Evolutionary conservation across 2,113 vertebrate genomes (phyloP), one percentile per base, ranked within the genome.

Genomic region (Columba janthina): DNA sequence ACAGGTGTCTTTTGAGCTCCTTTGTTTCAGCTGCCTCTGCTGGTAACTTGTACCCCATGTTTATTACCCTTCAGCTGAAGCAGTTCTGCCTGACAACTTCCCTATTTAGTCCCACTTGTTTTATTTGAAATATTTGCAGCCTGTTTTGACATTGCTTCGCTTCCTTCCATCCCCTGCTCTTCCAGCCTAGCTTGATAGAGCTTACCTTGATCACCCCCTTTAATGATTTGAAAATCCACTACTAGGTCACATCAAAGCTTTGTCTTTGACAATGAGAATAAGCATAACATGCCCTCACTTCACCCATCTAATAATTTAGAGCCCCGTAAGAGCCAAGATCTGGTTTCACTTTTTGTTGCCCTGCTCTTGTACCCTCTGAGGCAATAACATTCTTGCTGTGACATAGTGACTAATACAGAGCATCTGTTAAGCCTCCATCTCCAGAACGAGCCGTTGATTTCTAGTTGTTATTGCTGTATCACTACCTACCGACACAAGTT

Each of bases 31-130:
- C 82, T 88, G 65, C 51, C 34, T 96, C 15, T 91, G 51, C 80
- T 95, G 32, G 72, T 95, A 85, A 89, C n/a, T 83, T 89, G n/a
- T 95, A 95, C 90, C 87, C 90, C 61, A 81, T 94, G 88, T 92
- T 88, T 84, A 74, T 62, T 95, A 42, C 36, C 44, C 81, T 96
- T 74, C 85, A 88, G 54, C 42, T 93, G 79, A 77, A 86, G 72
- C 22, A 67, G 64, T 85, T 92, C 48, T 83, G 62, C 67, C 65
- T 88, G 67, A 73, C 40, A 85, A 69, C 48, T 69, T 91, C 22
- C 44, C 32, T 88, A 32, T 76, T 91, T 88, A 72, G 60, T 74
- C 53, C 15, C 50, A 53, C 28, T 24, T 96, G 34, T 64, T 90
- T 74, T 77, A 77, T 94, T 60, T 93, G 62, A 85, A 71, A 74